Conservation (phyloP, 2,113 vertebrate genomes). For the Mastomys natalensis region DNA sequence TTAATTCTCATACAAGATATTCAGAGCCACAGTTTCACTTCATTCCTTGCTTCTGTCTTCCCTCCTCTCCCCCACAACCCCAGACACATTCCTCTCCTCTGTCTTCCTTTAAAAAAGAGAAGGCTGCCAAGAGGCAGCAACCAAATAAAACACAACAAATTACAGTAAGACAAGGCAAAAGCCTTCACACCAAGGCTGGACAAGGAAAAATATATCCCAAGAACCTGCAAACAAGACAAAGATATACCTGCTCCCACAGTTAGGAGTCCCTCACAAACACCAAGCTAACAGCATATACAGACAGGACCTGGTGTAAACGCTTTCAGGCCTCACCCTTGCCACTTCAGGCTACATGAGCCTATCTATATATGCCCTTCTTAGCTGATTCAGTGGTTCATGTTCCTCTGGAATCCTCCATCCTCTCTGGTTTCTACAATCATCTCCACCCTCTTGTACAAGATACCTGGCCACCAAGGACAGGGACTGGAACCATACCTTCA, state of each 20-base stretch:
- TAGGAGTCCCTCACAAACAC: not conserved
- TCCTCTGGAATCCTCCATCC: not conserved
- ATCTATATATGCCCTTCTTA: not conserved
- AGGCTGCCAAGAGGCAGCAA: not conserved
- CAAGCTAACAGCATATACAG: not conserved
- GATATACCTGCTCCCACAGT: no score
- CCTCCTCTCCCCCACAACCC: not conserved
- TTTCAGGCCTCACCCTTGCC: not conserved
- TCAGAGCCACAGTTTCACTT: not conserved
- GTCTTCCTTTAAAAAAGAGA: not conserved
- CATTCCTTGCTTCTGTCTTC: not conserved
- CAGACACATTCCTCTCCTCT: not conserved
- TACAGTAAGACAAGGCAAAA: not conserved
- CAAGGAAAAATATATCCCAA: not conserved
- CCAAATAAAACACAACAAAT: not conserved
- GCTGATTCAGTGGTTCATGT: not conserved
- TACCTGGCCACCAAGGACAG: not conserved
- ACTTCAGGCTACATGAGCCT: not conserved
- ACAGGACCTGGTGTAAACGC: not conserved
- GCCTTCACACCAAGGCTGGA: not conserved
- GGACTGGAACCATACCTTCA: not conserved
- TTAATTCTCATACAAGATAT: not conserved
- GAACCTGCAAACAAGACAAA: not conserved
- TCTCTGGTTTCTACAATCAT: not conserved
- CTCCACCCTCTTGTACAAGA: not conserved